Evolutionary conservation across 2,888 invertebrate species (phyloP).

Genomic region (Synanthedon andrenaeformis): DNA sequence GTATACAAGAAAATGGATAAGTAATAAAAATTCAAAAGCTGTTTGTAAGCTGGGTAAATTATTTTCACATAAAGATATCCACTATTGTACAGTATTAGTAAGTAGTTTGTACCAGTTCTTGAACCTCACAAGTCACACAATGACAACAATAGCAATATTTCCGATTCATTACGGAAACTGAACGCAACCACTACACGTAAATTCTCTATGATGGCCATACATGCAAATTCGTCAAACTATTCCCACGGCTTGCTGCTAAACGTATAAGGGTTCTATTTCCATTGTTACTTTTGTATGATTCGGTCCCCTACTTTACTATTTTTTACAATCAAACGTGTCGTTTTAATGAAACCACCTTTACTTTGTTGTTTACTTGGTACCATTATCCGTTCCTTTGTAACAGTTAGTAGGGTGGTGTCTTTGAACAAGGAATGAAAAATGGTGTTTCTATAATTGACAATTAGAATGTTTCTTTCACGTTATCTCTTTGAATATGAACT

Average conservation of each 20-base stretch:
- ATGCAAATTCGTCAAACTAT: conserved; percentile 26
- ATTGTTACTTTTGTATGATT: neutral
- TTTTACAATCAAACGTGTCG: conserved; percentile 23
- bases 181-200: conserved; percentile 20
- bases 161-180: conserved; percentile 38
- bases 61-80: too few relatives aligned
- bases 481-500: conserved; percentile 16
- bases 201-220: conserved; percentile 8
- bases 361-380: conserved; percentile 55
- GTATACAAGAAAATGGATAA: too few relatives aligned
- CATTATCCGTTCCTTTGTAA: conserved; percentile 52
- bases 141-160: conserved; percentile 36
- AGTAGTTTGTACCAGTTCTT: too few relatives aligned
- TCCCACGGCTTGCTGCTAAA: conserved; percentile 4
- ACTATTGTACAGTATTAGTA: too few relatives aligned
- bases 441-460: conserved; percentile 32
- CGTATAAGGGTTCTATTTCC: neutral
- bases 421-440: conserved; percentile 54
- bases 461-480: conserved; percentile 30
- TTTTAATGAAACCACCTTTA: conserved; percentile 49
- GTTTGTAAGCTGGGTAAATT: too few relatives aligned
- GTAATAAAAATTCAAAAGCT: too few relatives aligned
- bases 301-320: neutral
- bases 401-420: conserved; percentile 43
- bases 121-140: conserved; percentile 13